Evolutionary conservation across 1,140 invertebrate genomes (phyloP).

Genomic region (Phthorimaea operculella): DNA sequence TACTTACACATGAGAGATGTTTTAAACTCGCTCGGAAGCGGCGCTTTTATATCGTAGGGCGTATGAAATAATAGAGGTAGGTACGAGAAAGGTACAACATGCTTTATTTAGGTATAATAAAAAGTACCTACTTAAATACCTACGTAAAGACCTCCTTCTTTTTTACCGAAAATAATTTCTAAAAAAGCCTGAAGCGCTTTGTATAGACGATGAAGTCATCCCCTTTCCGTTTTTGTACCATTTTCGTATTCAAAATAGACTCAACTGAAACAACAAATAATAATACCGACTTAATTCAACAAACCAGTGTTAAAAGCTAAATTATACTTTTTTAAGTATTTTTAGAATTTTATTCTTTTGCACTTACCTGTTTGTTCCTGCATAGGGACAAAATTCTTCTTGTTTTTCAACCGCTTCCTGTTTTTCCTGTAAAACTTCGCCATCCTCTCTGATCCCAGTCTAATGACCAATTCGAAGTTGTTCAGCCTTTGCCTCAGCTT

Average conservation of each 20-base stretch:
- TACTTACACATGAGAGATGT: too few species aligned
- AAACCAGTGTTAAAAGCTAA: too few species aligned
- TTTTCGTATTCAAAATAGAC: not conserved
- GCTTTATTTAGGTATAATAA: too few species aligned
- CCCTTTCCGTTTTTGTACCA: not conserved
- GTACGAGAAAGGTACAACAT: too few species aligned
- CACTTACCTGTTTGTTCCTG: slow-evolving; percentile 21
- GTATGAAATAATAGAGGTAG: too few species aligned
- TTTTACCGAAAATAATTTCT: too few species aligned
- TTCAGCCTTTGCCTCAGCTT: slow-evolving; percentile 34
- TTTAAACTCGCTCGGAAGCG: too few species aligned
- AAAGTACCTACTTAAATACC: too few species aligned
- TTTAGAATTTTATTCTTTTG: not conserved
- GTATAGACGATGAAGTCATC: slow-evolving; percentile 15
- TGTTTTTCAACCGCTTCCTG: slow-evolving; percentile 28
- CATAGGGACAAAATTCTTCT: slow-evolving; percentile 32
- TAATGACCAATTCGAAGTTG: slow-evolving; percentile 34
- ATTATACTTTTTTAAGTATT: too few species aligned
- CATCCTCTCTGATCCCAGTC: slow-evolving; percentile 33
- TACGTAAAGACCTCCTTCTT: too few species aligned
- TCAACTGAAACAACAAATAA: not conserved
- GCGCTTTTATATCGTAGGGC: too few species aligned
- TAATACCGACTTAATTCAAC: too few species aligned
- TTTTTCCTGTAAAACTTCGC: slow-evolving; percentile 35
- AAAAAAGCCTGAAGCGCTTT: slow-evolving; percentile 32